Evolutionary conservation across 2,888 invertebrate genomes (phyloP).

Genomic region (Gerris lacustris): DNA sequence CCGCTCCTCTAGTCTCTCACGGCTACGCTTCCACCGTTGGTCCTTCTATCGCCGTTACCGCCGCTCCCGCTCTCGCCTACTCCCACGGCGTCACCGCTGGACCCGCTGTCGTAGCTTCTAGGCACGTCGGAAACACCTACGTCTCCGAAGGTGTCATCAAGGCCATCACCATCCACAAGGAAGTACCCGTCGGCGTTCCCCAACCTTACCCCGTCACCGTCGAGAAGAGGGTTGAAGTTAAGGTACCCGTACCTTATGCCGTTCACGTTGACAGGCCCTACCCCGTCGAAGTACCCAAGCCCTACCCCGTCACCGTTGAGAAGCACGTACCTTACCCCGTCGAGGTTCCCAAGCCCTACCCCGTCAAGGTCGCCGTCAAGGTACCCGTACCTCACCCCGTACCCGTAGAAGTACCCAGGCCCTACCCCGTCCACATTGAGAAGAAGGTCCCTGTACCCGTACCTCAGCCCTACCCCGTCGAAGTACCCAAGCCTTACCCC

Average conservation of each 20-base stretch:
- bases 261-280: constrained; percentile 32
- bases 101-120: constrained; percentile 15
- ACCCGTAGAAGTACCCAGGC: constrained; percentile 35
- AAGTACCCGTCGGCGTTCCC: constrained; percentile 30
- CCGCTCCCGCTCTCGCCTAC: constrained; percentile 12
- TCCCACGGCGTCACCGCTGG: constrained; percentile 14
- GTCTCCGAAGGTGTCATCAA: constrained; percentile 23
- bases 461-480: constrained; percentile 16
- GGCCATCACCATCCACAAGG: constrained; percentile 29
- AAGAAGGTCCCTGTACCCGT: constrained; percentile 39
- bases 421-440: constrained; percentile 36
- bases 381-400: constrained; percentile 30
- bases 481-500: constrained; percentile 37
- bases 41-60: constrained; percentile 8
- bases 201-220: constrained; percentile 32
- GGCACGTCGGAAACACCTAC: constrained; percentile 18
- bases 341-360: constrained; percentile 37
- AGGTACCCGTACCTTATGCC: constrained; percentile 32
- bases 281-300: constrained; percentile 32
- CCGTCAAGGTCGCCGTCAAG: constrained; percentile 33
- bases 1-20: not conserved
- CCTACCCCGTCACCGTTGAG: constrained; percentile 32
- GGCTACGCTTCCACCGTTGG: constrained; percentile 7
- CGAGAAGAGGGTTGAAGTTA: constrained; percentile 31
- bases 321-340: constrained; percentile 32